Evolutionary conservation across 64 coral and sea anemone species (phyloP).

Genomic region (Montipora cactus): DNA sequence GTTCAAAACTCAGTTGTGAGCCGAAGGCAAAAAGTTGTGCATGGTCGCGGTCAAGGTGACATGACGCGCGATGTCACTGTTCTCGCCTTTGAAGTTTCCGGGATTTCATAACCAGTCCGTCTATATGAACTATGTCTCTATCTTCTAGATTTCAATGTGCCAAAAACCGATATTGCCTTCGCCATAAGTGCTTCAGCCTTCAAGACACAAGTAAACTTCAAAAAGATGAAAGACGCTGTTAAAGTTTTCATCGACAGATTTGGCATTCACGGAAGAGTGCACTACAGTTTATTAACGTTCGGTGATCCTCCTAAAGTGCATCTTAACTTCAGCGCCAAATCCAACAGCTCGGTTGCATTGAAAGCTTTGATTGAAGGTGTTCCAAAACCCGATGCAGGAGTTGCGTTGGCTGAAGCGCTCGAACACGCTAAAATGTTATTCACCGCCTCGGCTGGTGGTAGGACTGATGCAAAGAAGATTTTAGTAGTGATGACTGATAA

Average conservation of each 20-base stretch:
- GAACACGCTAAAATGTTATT: conserved; percentile 51
- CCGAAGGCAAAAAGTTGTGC: too few species aligned
- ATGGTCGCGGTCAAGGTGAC: too few species aligned
- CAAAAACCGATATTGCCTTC: conserved; percentile 78
- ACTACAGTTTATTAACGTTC: conserved; percentile 81
- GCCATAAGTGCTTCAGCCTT: conserved; percentile 69
- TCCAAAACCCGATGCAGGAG: conserved; percentile 50
- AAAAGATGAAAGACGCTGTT: conserved; percentile 79
- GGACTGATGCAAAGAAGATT: conserved; percentile 71
- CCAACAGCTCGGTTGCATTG: conserved; percentile 46
- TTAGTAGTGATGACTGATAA: conserved; percentile 79
- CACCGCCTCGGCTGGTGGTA: conserved; percentile 8
- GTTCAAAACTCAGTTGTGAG: too few species aligned
- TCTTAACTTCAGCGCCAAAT: conserved; percentile 58
- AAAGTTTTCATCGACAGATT: conserved; percentile 76
- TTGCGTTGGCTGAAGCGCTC: conserved; percentile 51
- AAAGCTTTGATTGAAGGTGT: conserved; percentile 61
- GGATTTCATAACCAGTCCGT: too few species aligned
- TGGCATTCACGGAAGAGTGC: conserved; percentile 66
- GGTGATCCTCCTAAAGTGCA: conserved; percentile 58
- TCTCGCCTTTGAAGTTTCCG: too few species aligned
- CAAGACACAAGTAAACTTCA: conserved; percentile 62
- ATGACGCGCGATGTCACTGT: too few species aligned
- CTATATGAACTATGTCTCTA: not conserved
- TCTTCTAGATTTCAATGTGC: conserved; percentile 63